These are phyloP conservation scores for Orestias chungarensis DNA, from an alignment of 2,797 vertebrate genomes.

Conservation along the genomic window DNA sequence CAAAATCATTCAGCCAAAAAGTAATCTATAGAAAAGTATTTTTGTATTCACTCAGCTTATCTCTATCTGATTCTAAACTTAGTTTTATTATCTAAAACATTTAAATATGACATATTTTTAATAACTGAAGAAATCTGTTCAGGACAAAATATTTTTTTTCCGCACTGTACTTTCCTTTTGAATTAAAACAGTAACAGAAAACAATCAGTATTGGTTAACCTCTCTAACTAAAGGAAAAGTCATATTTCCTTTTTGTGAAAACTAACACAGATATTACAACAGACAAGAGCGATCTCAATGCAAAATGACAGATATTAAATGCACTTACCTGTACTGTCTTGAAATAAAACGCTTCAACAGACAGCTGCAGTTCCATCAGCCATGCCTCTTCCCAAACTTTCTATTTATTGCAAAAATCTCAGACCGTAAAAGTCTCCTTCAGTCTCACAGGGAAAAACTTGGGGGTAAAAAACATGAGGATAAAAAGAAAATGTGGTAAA, in stretches of 20 bases:
- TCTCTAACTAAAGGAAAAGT: slow-evolving; percentile 2
- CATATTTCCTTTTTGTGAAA: not conserved
- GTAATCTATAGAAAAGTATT: not conserved
- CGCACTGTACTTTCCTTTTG: not conserved
- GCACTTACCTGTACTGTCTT: slow-evolving; percentile 69
- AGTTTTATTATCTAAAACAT: not conserved
- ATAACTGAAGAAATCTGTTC: not conserved
- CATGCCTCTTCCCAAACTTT: slow-evolving; percentile 60
- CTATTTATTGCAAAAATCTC: slow-evolving; percentile 51
- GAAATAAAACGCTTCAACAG: slow-evolving; percentile 46
- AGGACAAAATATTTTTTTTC: not conserved
- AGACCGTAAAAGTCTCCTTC: slow-evolving; percentile 55
- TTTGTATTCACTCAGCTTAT: not conserved
- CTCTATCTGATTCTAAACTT: not conserved
- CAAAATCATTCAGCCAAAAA: too few relatives aligned
- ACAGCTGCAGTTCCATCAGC: slow-evolving; percentile 54
- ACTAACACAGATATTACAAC: not conserved
- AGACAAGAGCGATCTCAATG: not conserved
- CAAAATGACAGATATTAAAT: not conserved
- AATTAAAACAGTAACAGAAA: slow-evolving; percentile 2
- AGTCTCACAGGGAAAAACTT: slow-evolving; percentile 19
- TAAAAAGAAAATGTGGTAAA: too few relatives aligned
- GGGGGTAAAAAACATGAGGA: slow-evolving; percentile 23
- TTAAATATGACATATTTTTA: not conserved
- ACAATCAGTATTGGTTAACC: slow-evolving; percentile 4